phyloP scores from a whole-genome alignment of 1,140 invertebrate genomes.

The Caenorhabditis latens region DNA sequence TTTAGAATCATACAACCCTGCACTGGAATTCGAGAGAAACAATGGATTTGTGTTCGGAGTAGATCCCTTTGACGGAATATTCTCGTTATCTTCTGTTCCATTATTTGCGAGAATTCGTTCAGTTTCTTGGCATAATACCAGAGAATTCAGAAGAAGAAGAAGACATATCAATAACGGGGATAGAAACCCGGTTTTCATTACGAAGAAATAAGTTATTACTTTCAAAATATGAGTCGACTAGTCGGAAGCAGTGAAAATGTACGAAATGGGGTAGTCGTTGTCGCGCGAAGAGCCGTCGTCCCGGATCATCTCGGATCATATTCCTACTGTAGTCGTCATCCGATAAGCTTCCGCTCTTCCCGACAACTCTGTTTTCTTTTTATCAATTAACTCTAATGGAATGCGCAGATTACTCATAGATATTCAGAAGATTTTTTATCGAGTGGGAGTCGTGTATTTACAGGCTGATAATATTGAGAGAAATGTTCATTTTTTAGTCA shows the following conservation, averaged over 20 bases:
- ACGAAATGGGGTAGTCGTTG: slow-evolving; percentile 5
- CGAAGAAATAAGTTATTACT: neutral
- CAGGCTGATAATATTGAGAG: too few relatives aligned
- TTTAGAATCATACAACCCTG: slow-evolving; percentile 35
- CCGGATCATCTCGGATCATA: slow-evolving; percentile 32
- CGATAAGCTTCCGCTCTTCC: neutral
- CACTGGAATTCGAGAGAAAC: slow-evolving; percentile 22
- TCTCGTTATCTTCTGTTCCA: slow-evolving; percentile 39
- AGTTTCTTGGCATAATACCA: slow-evolving; percentile 22
- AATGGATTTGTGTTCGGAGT: slow-evolving; percentile 36
- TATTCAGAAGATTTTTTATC: neutral
- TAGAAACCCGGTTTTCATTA: slow-evolving; percentile 6
- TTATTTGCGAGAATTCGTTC: slow-evolving; percentile 40
- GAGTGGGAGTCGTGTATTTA: neutral
- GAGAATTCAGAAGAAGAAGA: slow-evolving; percentile 1
- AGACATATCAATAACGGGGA: neutral
- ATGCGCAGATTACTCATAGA: slow-evolving; percentile 9
- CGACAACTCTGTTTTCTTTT: slow-evolving; percentile 23
- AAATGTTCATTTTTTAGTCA: too few relatives aligned
- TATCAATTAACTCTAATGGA: slow-evolving; percentile 49
- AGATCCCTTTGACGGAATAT: neutral
- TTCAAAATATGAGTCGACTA: neutral
- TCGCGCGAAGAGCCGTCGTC: neutral
- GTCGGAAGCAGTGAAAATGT: neutral
- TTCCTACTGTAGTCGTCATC: slow-evolving; percentile 34